Evolutionary conservation across 2,797 vertebrate species (phyloP), one percentile per base, ranked within the genome.

Genomic region (Danio kyathit): DNA sequence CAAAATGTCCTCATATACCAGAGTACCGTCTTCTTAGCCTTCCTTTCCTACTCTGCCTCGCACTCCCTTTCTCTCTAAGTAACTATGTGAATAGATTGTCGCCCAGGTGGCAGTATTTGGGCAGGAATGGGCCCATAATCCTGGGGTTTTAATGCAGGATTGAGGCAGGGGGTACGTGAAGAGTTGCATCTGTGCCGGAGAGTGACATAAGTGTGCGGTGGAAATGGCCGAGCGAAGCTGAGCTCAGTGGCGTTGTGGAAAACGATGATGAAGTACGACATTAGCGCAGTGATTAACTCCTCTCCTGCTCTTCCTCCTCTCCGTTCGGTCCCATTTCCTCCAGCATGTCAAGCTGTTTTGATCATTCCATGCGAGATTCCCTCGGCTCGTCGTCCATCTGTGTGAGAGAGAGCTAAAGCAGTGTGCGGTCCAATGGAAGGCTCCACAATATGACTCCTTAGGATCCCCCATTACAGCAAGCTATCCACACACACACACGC

Each of bases 251-350:
- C 87, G 82, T 71, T 14, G 46, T 84, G 83, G 87, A 91, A 94
- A 94, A 94, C 91, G 89, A 93, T 94, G 94, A 95, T 94, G 92
- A 94, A 95, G 92, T 93, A 89, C 90, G 88, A 91, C 93, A 94
- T 94, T 94, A 94, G 92, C 77, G 83, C 84, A 86, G 92, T 93
- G 93, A 95, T 95, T 95, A 95, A 94, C 93, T 94, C 90, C 92
- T 93, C 92, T 89, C 91, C 88, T 89, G 86, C 89, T 91, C 85
- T 94, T 94, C 93, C 90, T 92, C 88, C 70, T 72, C 79, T 81
- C 92, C 91, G 90, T 94, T 94, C 92, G 90, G 90, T 93, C 90
- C 92, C 93, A 94, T 94, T 94, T 95, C 93, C 93, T 94, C 90
- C 90, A 89, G 88, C 84, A 66, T 80, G 85, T 86, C 82, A 80